Evolutionary conservation across 2,888 invertebrate genomes (phyloP).

Genomic region (Napeogenes sylphis): DNA sequence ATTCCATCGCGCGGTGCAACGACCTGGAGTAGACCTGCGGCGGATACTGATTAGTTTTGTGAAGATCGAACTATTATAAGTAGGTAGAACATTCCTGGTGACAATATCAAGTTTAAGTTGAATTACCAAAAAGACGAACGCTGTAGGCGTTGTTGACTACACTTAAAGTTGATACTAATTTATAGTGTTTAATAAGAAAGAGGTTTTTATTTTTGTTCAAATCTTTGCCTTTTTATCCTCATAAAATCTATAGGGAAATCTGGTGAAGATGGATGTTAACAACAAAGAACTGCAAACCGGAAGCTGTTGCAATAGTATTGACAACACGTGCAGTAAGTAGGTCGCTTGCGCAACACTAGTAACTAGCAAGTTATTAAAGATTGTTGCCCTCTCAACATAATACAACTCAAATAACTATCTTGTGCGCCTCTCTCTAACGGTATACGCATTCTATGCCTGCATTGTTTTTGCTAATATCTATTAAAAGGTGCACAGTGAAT

Average conservation of each 20-base stretch:
- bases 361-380: slow-evolving; percentile 58
- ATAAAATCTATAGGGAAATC: neutral
- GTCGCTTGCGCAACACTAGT: slow-evolving; percentile 60
- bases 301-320: slow-evolving; percentile 56
- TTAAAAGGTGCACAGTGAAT: slow-evolving; percentile 28
- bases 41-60: slow-evolving; percentile 47
- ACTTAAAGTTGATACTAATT: neutral
- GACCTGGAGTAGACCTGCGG: slow-evolving; percentile 62
- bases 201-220: neutral
- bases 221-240: neutral
- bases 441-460: slow-evolving; percentile 49
- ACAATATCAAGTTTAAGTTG: slow-evolving; percentile 4
- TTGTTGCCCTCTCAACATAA: slow-evolving; percentile 58
- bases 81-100: slow-evolving; percentile 9
- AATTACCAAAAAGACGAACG: slow-evolving; percentile 12
- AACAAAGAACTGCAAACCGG: slow-evolving; percentile 36
- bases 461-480: slow-evolving; percentile 59
- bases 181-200: neutral
- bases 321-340: slow-evolving; percentile 66
- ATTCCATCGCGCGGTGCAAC: slow-evolving; percentile 70
- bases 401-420: slow-evolving; percentile 51
- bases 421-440: slow-evolving; percentile 58
- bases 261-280: slow-evolving; percentile 3
- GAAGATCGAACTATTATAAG: slow-evolving; percentile 25
- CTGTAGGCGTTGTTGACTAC: slow-evolving; percentile 10